Conservation (phyloP, 2,888 invertebrate genomes). For the Cryptophagus acutangulus region DNA sequence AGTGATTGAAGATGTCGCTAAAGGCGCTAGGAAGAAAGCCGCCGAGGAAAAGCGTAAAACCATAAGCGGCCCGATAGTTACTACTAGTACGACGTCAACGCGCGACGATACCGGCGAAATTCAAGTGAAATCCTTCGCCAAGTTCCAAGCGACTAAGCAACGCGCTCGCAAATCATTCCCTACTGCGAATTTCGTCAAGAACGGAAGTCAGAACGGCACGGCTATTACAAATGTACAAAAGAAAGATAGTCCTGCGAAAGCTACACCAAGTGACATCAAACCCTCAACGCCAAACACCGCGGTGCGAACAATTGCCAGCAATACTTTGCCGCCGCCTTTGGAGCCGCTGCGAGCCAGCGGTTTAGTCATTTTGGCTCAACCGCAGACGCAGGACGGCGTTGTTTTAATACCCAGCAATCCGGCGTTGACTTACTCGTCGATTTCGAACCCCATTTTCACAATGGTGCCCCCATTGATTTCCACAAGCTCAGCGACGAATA, state of each 20-base stretch:
- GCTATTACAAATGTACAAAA: too few relatives aligned
- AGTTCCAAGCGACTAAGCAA: constrained; percentile 34
- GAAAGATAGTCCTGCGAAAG: background rate
- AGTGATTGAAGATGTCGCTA: constrained; percentile 29
- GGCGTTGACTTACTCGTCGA: constrained; percentile 27
- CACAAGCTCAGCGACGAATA: background rate
- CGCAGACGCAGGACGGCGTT: constrained; percentile 23
- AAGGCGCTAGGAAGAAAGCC: constrained; percentile 3
- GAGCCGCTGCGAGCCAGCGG: constrained; percentile 16
- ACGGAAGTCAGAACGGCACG: background rate
- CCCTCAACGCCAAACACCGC: too few relatives aligned
- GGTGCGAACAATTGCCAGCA: too few relatives aligned
- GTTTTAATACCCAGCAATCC: constrained; percentile 32
- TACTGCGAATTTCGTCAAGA: constrained; percentile 25
- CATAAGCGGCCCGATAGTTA: background rate
- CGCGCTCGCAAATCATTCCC: constrained; percentile 42
- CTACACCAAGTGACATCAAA: too few relatives aligned
- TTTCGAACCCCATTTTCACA: constrained; percentile 29
- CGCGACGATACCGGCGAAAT: constrained; percentile 27
- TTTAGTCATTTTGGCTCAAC: constrained; percentile 22
- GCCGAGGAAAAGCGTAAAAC: too few relatives aligned
- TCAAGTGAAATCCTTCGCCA: constrained; percentile 39
- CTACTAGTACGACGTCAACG: background rate
- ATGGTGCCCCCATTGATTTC: constrained; percentile 25
- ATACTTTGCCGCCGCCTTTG: constrained; percentile 9